Base-by-base conservation (phyloP, 2,113 vertebrate species). In the Dendrocopos noguchii region DNA sequence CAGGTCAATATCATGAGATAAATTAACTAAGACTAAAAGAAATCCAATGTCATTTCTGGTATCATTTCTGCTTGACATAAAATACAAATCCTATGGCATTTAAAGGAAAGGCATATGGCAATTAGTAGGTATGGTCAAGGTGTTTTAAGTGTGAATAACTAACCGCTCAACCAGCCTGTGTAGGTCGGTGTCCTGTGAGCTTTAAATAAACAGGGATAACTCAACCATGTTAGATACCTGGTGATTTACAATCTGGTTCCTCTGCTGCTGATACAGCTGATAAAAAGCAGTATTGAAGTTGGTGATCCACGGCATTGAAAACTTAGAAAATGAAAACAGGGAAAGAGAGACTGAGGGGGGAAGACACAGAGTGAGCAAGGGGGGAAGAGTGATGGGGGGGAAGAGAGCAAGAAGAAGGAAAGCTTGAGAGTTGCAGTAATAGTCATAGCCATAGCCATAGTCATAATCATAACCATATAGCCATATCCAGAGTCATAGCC, bases 111-210 rank as follows among this genome's bases (percentile, higher is more conserved):
- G 52, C 27, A 22, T 13, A 16, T 7, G 6, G 9, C 9, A 65
- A 6, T 68, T 68, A 8, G 4, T 68, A 64, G 9, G 7, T 21
- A 31, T 15, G 9, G 8, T 4, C 2, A 64, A 80, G 13, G 16
- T 53, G 4, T 13, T 55, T 12, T 56, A 80, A 65, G 10, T 68
- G 80, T 56, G 33, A 76, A 46, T 46, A 66, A 57, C 14, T 25
- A 61, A 8, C 8, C 5, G 17, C 42, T 86, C 1, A 0, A 34
- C 7, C 14, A 80, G 12, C 29, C 27, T 27, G 21, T 1, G 0
- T 31, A 36, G 19, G 44, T 28, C 36, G 52, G 4, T 44, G 44
- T 60, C 52, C 59, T 75, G 19, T 15, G 4, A 68, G 7, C 18
- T 67, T 73, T 77, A 53, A 15, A 44, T 15, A 93, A 56, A 25